Conservation (phyloP, 2,797 vertebrate genomes). For the Sphaeramia orbicularis region DNA sequence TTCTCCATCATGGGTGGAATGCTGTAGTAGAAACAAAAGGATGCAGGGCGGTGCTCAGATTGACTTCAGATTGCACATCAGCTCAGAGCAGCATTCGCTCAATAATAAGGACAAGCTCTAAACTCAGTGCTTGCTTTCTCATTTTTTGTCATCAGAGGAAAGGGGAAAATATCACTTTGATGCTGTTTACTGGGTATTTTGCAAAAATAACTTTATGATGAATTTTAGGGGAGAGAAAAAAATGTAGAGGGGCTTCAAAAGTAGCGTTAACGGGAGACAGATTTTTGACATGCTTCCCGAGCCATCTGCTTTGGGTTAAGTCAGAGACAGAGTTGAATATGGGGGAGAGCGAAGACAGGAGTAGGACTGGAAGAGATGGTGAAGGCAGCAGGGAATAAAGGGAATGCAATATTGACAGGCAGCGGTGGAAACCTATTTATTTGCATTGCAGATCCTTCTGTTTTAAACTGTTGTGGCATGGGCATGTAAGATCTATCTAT, state of each 20-base stretch:
- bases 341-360: slow-evolving; percentile 60
- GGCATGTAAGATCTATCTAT: slow-evolving; percentile 15
- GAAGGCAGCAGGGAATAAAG: slow-evolving; percentile 61
- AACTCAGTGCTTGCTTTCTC: slow-evolving; percentile 39
- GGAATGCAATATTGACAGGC: slow-evolving; percentile 69
- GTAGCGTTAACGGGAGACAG: slow-evolving; percentile 92
- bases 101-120: slow-evolving; percentile 48
- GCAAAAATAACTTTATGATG: slow-evolving; percentile 87
- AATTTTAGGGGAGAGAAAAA: slow-evolving; percentile 75
- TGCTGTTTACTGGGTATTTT: slow-evolving; percentile 89
- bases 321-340: slow-evolving; percentile 72
- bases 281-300: slow-evolving; percentile 91
- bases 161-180: slow-evolving; percentile 83
- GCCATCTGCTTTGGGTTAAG: slow-evolving; percentile 93
- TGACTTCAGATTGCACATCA: slow-evolving; percentile 73
- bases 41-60: slow-evolving; percentile 52
- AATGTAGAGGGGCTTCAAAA: slow-evolving; percentile 84
- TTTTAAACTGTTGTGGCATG: slow-evolving; percentile 49
- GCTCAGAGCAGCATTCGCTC: slow-evolving; percentile 23
- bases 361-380: slow-evolving; percentile 64
- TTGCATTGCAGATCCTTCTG: slow-evolving; percentile 44
- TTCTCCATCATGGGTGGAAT: slow-evolving; percentile 67
- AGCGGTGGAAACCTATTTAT: slow-evolving; percentile 54
- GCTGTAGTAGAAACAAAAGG: slow-evolving; percentile 61
- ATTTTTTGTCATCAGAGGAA: slow-evolving; percentile 52